These are phyloP conservation scores for Microctonus brassicae DNA, from an alignment of 2,888 invertebrate genomes.

Conservation along the genomic window DNA sequence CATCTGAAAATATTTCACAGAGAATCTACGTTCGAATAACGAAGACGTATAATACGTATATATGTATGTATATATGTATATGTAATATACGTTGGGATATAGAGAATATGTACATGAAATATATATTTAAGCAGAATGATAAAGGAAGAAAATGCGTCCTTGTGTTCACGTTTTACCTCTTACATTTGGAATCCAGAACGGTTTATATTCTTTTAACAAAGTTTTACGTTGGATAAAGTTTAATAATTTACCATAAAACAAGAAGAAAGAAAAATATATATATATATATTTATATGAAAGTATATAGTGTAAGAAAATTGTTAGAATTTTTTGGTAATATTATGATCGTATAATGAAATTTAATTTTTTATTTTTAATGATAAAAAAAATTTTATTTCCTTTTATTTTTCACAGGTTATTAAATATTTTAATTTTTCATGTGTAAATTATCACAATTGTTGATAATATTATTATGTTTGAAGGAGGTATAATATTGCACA, in stretches of 20 bases:
- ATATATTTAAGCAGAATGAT: too few species aligned
- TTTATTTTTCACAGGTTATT: background rate
- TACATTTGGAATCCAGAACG: background rate
- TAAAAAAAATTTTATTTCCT: background rate
- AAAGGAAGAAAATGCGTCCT: background rate
- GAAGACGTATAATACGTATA: background rate
- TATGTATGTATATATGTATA: background rate
- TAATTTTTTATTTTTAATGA: background rate
- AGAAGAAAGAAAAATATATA: too few species aligned
- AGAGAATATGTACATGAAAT: too few species aligned
- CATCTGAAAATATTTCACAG: background rate
- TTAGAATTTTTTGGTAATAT: background rate
- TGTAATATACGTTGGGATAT: background rate
- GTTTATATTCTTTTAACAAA: background rate
- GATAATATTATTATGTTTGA: too few species aligned
- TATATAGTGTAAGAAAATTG: too few species aligned
- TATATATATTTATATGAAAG: too few species aligned
- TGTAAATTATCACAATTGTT: too few species aligned
- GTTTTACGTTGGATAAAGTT: constrained; percentile 9
- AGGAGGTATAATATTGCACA: too few species aligned
- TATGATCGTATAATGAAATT: background rate
- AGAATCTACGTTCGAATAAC: background rate
- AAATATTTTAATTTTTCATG: background rate
- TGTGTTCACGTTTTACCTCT: background rate
- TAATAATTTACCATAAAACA: constrained; percentile 12